Base-by-base conservation (phyloP, 2,797 vertebrate species). In the Echiichthys vipera region DNA sequence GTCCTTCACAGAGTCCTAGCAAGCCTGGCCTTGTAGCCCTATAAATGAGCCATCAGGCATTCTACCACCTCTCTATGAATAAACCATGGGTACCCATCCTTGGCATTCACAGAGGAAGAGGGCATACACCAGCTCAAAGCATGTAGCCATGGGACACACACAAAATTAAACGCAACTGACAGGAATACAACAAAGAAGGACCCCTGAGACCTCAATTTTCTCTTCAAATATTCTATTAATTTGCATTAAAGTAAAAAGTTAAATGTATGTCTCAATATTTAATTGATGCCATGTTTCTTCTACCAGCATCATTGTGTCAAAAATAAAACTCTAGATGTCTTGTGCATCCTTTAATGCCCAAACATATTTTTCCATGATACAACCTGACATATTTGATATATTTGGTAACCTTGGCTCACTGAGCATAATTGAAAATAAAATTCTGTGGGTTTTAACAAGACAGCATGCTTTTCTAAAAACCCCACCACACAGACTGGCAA, bases 31-130 rank as follows among this genome's bases (percentile, higher is more conserved):
- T 83, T 7, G 29, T 58, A 46, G 65, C 68, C 65, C 25, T 40
- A 71, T 51, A 80, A 87, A 85, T 74, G 43, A 86, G 81, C 71
- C 80, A 86, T 76, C 57, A 78, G 76, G 62, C 66, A 77, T 84
- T 83, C 77, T 80, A 63, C 76, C 80, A 73, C 39, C 43, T 80
- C 65, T 54, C 71, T 50, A 89, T 91, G 81, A 89, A 91, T 89
- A 91, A 90, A 92, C 78, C 79, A 85, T 79, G 57, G 74, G n/a
- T 34, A 68, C 46, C 27, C 46, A 81, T 80, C 55, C 53, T 81
- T 83, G 80, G 76, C 74, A 77, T 64, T 77, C 74, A 65, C 69
- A 84, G 45, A 87, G 70, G 50, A 89, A 84, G 76, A 63, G 40
- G 72, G 77, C 76, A 78, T 10, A 67, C 50, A 84, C 30, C 59